Evolutionary conservation across 2,888 invertebrate genomes (phyloP).

Genomic region (Drosophila peninsularis): DNA sequence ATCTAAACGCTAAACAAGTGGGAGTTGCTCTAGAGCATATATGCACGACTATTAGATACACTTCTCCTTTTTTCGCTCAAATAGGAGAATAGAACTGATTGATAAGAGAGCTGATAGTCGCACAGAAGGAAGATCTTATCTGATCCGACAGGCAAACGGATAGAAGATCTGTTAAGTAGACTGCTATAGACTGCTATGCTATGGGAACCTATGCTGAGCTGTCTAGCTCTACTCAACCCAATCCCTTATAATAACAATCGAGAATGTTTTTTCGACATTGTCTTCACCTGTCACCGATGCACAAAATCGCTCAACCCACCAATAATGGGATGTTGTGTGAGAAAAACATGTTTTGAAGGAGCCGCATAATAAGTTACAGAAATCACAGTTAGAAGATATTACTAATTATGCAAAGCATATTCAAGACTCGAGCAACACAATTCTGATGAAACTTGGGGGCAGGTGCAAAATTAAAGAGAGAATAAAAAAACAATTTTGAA

Average conservation of each 20-base stretch:
- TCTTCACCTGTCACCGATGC: background rate
- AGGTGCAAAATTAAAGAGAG: background rate
- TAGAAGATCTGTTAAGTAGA: background rate
- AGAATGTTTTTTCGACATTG: background rate
- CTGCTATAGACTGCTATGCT: no score
- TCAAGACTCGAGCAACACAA: conserved; percentile 29
- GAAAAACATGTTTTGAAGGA: conserved; percentile 37
- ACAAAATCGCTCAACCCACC: no score
- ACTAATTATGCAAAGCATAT: conserved; percentile 39
- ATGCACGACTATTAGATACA: background rate
- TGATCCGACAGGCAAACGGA: no score
- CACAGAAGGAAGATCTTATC: background rate
- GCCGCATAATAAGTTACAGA: conserved; percentile 17
- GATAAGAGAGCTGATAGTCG: background rate
- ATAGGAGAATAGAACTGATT: background rate
- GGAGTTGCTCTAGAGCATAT: background rate
- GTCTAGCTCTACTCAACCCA: background rate
- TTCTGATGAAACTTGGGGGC: conserved; percentile 8
- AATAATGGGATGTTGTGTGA: background rate
- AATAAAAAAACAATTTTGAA: background rate
- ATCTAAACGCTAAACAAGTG: background rate
- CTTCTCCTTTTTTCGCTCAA: background rate
- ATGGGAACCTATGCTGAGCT: background rate
- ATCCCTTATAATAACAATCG: no score
- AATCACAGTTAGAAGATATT: conserved; percentile 11